phyloP scores from a whole-genome alignment of 2,113 vertebrate species.

The Oxyura jamaicensis region DNA sequence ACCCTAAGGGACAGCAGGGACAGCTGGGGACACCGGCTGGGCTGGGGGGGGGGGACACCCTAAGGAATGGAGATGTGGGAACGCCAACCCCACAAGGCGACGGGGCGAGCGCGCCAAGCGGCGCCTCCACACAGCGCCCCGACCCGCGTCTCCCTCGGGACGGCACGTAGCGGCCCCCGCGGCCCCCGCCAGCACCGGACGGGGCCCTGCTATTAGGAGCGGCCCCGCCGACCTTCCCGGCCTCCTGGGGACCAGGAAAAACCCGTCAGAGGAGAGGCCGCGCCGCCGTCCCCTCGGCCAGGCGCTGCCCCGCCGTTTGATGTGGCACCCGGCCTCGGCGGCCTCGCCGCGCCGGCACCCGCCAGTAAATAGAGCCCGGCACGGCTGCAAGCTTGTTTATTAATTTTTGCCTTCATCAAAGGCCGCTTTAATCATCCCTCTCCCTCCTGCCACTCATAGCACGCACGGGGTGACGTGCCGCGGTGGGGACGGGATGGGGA shows the following conservation, averaged over 20 bases:
- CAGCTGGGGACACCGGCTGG: background rate
- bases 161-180: background rate
- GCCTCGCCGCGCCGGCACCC: slow-evolving; percentile 3
- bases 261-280: background rate
- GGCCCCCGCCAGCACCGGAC: accelerated
- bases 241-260: slow-evolving; percentile 14
- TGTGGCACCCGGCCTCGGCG: background rate
- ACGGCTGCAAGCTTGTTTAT: slow-evolving; percentile 37
- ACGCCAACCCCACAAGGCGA: accelerated
- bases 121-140: background rate
- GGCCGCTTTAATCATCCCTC: slow-evolving; percentile 35
- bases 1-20: background rate
- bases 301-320: background rate
- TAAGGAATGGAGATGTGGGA: background rate
- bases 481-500: accelerated
- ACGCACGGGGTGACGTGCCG: accelerated
- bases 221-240: background rate
- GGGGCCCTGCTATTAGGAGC: background rate
- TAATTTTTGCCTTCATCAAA: slow-evolving; percentile 31
- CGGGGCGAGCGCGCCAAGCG: background rate
- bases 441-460: background rate
- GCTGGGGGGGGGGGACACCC: background rate
- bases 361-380: background rate
- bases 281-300: accelerated
- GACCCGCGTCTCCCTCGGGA: accelerated